Evolutionary conservation across 2,113 vertebrate genomes (phyloP).

Genomic region (Ia io): DNA sequence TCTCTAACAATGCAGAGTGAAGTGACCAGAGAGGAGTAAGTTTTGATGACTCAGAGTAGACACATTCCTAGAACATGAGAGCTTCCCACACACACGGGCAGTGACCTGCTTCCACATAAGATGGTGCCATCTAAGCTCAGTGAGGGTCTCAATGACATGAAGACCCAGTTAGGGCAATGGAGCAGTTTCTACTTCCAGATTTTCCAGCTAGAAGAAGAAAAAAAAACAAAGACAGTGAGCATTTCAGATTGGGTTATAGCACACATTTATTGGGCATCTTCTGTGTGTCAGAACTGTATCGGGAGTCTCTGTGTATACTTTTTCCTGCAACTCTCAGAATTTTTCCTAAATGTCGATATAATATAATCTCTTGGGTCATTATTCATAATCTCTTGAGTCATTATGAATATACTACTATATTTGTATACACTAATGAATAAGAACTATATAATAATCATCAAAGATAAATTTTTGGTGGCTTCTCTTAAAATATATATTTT

Average conservation of each 20-base stretch:
- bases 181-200: slow-evolving; percentile 84
- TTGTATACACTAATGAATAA: neutral
- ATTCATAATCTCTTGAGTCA: neutral
- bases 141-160: slow-evolving; percentile 54
- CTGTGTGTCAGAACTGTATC: neutral
- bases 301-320: neutral
- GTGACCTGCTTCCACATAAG: slow-evolving; percentile 46
- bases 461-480: neutral
- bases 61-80: slow-evolving; percentile 68
- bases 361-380: neutral
- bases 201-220: slow-evolving; percentile 85
- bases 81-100: slow-evolving; percentile 23
- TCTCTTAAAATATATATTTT: neutral
- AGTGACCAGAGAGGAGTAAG: slow-evolving; percentile 62
- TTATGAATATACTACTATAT: neutral
- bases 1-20: slow-evolving; percentile 26
- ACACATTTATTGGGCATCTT: neutral
- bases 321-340: neutral
- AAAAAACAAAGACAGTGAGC: slow-evolving; percentile 77
- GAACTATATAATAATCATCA: neutral
- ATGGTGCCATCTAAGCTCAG: slow-evolving; percentile 58
- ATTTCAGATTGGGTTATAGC: neutral
- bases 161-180: slow-evolving; percentile 80
- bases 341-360: neutral
- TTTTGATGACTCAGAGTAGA: slow-evolving; percentile 62